Percentiles rank a stretch among this genome's conserved stretches.
Conservation (phyloP, 2,888 invertebrate species). For the Lepidochrysops patricia region DNA sequence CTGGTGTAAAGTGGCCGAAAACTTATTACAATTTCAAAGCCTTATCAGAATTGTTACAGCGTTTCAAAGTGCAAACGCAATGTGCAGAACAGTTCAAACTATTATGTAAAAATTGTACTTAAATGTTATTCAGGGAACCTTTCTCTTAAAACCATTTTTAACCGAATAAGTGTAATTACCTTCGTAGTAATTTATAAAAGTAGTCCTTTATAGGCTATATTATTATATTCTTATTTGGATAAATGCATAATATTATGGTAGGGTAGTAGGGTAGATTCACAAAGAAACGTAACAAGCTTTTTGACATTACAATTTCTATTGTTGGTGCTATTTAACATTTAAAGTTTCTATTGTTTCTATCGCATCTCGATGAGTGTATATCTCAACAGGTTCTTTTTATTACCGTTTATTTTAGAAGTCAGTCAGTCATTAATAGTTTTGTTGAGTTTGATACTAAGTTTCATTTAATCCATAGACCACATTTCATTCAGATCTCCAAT, state of each 20-base stretch:
- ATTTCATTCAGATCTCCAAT: background rate
- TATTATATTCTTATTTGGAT: background rate
- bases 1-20: background rate
- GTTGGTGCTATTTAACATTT: too few species aligned
- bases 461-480: background rate
- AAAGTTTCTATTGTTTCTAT: too few species aligned
- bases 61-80: constrained; percentile 4
- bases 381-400: too few species aligned
- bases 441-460: too few species aligned
- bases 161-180: background rate
- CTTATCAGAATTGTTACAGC: constrained; percentile 10
- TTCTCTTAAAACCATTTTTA: background rate
- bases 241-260: too few species aligned
- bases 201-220: background rate
- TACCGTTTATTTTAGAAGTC: too few species aligned
- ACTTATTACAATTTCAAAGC: background rate
- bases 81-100: background rate
- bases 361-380: too few species aligned
- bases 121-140: background rate
- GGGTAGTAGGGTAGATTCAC: too few species aligned
- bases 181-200: background rate
- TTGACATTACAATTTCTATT: too few species aligned
- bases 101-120: background rate
- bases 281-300: too few species aligned
- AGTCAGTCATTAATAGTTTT: too few species aligned